Evolutionary conservation across 2,113 vertebrate genomes (phyloP), one percentile per base, ranked within the genome.

Genomic region (Labeo catla): DNA sequence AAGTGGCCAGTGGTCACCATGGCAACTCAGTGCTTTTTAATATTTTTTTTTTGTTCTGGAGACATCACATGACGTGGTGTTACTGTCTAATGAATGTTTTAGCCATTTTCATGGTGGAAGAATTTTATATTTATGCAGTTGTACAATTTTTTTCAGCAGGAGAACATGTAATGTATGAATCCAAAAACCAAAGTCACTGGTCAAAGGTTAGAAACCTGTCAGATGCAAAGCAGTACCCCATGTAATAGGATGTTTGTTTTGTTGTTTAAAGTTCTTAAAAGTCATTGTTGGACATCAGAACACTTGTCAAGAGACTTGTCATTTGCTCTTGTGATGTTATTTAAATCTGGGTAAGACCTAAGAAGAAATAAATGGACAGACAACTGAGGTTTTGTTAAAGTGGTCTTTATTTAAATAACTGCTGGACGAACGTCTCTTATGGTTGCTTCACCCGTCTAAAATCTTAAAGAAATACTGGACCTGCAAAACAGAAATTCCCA

Each of bases 71-170:
- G 92, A 93, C 90, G 97, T 97, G 97, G 96, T 98, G 97, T 95
- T 96, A 97, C 96, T 97, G 97, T 96, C 96, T 97, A 92, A 94
- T 94, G 95, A 98, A 99, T 99, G 97, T 99, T 98, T 98, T 98
- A 96, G 95, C 97, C 97, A 99, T 98, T 97, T 99, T 97, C 97
- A 98, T 97, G 97, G 96, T 99, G 96, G 95, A 98, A 96, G 95
- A 98, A 97, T 99, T 99, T 98, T 99, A 98, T 99, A 99, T 99
- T 99, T 99, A 99, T 99, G 97, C 97, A 99, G 97, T 98, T 99
- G 97, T 99, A 99, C 96, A 97, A 97, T 98, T 98, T 98, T 96
- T 98, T 96, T 96, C 95, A 96, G 94, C 95, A 95, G 95, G 95
- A 95, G 95, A 95, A 97, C 96, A 95, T 97, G 95, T 98, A 97